Evolutionary conservation across 2,888 invertebrate genomes (phyloP).

Genomic region (Perdita meconis): DNA sequence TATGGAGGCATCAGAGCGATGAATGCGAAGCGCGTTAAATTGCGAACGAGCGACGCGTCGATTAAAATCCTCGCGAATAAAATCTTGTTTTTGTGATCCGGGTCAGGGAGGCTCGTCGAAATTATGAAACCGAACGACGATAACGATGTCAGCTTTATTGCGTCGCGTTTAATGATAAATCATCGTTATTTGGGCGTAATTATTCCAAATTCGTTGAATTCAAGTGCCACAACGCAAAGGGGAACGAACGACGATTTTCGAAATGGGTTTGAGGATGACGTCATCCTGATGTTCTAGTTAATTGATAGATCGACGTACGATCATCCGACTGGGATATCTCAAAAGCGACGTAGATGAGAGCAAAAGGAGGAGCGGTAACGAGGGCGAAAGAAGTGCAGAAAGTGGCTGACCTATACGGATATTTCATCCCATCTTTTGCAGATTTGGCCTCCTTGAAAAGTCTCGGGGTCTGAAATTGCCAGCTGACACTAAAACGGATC

Average conservation of each 20-base stretch:
- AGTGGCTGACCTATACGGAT: neutral
- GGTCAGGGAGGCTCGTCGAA: no score
- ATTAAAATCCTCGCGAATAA: neutral
- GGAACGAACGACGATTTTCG: no score
- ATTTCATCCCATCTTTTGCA: conserved; percentile 1
- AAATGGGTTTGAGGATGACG: no score
- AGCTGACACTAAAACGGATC: conserved; percentile 12
- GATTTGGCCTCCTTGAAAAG: conserved; percentile 1
- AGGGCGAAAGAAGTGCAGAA: neutral
- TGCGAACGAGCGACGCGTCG: neutral
- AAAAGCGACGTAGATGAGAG: no score
- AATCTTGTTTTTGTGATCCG: neutral
- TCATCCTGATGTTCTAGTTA: no score
- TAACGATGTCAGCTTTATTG: neutral
- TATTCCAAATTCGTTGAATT: no score
- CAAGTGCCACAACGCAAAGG: no score
- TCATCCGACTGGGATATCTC: no score
- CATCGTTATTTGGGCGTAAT: no score
- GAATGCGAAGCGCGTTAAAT: conserved; percentile 24
- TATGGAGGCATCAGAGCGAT: neutral
- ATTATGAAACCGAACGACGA: neutral
- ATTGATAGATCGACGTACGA: no score
- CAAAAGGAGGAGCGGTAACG: no score
- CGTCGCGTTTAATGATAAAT: neutral
- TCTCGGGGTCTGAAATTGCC: conserved; percentile 6